Evolutionary conservation across 2,797 vertebrate genomes (phyloP), one percentile per base, ranked within the genome.

Genomic region (Myoxocephalus aenaeus): DNA sequence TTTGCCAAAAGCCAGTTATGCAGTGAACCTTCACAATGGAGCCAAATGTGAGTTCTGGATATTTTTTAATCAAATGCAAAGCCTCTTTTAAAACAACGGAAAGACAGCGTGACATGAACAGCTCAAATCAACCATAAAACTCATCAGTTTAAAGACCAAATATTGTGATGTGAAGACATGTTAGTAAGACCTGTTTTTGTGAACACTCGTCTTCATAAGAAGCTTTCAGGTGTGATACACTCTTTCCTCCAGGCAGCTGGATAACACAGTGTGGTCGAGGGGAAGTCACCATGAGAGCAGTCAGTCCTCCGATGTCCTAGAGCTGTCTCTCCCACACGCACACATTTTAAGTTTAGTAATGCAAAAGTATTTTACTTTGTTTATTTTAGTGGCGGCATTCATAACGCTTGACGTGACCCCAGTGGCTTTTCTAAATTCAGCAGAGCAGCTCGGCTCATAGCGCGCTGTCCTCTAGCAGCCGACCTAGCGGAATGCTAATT

Each of bases 221-320:
- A 65, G 57, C 73, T 79, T 69, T 84, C 68, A 81, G 29, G 42
- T 80, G 73, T 84, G 77, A 80, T 73, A 58, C 62, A 79, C 59
- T 73, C 64, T 75, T 82, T 51, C 65, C 85, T 85, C 85, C 48
- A 79, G 65, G 88, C 84, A 90, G 87, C 85, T 92, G 46, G 38
- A 9, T 51, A 50, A 65, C 48, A 61, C 15, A 42, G 18, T 75
- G 46, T 82, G 58, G 73, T 73, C 34, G 64, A 56, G 63, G 50
- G 61, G 76, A 80, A 58, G 7, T 70, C 27, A 34, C 11, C 42
- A 67, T 74, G 7, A 51, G 40, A 63, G 38, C 48, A 48, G 18
- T 59, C 32, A 40, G 61, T 74, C 66, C 69, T 73, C 8, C 50
- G 62, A 22, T 38, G 13, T 57, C 51, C 50, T 36, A 8, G 59